Evolutionary conservation across 2,888 invertebrate species (phyloP).

Genomic region (Allacma fusca): DNA sequence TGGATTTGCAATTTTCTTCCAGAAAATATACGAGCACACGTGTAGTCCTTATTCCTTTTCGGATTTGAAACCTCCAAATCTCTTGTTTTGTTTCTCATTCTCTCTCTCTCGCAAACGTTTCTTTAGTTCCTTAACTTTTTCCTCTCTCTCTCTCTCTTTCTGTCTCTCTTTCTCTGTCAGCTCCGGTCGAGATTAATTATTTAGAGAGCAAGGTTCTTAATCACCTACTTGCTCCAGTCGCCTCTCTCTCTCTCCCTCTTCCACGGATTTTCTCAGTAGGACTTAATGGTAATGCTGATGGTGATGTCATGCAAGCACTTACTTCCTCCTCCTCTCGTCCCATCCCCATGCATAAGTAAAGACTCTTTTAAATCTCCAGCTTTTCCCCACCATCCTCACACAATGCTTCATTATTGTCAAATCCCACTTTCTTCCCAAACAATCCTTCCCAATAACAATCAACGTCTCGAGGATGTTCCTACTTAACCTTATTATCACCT

Average conservation of each 20-base stretch:
- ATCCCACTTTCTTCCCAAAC: background rate
- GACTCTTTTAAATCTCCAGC: constrained; percentile 10
- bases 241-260: constrained; percentile 29
- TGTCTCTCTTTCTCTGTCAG: constrained; percentile 23
- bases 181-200: constrained; percentile 41
- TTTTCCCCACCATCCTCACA: constrained; percentile 12
- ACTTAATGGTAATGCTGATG: constrained; percentile 40
- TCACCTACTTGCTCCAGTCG: constrained; percentile 35
- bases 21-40: background rate
- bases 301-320: constrained; percentile 31
- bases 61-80: background rate
- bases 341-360: constrained; percentile 30
- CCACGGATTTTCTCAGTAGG: constrained; percentile 25
- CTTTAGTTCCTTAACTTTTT: background rate
- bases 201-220: constrained; percentile 40
- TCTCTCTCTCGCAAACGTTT: background rate
- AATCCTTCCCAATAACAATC: background rate
- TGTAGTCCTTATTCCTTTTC: background rate
- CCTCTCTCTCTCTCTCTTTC: background rate
- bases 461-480: too few species aligned
- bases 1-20: constrained; percentile 18
- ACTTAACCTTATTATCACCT: background rate
- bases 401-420: background rate
- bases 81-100: background rate
- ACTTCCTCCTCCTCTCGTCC: constrained; percentile 4